phyloP scores from a whole-genome alignment of 2,797 vertebrate genomes.

The Mionectes olivaceus region DNA sequence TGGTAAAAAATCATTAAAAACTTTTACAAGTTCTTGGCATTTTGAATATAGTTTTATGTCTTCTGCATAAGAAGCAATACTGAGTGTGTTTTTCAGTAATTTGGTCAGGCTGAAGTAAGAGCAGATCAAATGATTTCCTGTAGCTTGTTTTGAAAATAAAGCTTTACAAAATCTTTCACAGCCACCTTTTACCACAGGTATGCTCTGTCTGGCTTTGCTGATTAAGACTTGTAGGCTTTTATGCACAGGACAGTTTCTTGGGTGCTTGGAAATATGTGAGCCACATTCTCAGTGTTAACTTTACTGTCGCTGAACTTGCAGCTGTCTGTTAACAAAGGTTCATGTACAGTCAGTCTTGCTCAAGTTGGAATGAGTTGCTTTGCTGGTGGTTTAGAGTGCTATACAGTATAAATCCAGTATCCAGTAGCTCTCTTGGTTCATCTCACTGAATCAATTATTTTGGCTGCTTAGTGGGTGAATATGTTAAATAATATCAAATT shows the following conservation, averaged over 20 bases:
- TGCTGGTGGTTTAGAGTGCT: background rate
- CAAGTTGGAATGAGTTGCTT: background rate
- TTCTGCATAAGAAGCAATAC: background rate
- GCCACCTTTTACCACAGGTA: rapidly evolving
- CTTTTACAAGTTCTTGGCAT: background rate
- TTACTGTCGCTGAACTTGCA: background rate
- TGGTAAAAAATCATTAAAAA: background rate
- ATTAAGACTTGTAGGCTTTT: background rate
- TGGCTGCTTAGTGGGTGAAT: rapidly evolving
- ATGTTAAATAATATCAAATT: background rate
- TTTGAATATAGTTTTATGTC: background rate
- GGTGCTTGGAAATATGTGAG: background rate
- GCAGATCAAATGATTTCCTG: background rate
- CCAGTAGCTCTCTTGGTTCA: background rate
- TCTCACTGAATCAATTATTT: background rate
- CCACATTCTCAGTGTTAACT: background rate
- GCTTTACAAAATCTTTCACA: background rate
- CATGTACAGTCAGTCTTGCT: rapidly evolving
- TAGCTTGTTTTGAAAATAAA: background rate
- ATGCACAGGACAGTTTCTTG: background rate
- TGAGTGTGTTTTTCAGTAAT: rapidly evolving
- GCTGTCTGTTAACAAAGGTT: background rate
- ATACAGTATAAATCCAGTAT: background rate
- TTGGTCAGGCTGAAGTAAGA: background rate
- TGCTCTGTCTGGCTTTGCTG: background rate